Evolutionary conservation across 2,113 vertebrate species (phyloP).

Genomic region (Neoarius graeffei): DNA sequence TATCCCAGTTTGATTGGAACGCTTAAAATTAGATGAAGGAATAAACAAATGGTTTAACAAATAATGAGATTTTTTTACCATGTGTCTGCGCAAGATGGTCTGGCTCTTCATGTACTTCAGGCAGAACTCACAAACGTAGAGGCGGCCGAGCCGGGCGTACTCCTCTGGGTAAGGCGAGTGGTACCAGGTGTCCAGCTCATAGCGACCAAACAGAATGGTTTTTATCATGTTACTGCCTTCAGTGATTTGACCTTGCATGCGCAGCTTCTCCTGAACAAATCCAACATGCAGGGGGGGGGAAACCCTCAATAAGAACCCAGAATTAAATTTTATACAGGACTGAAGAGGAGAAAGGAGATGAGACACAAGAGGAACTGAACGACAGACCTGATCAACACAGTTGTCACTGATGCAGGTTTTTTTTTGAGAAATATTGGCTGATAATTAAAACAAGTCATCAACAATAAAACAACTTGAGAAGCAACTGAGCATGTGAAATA

Average conservation of each 20-base stretch:
- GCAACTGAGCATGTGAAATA: not conserved
- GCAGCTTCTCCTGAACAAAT: constrained; percentile 84
- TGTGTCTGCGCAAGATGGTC: constrained; percentile 94
- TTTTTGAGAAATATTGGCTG: not conserved
- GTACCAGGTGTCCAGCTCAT: constrained; percentile 98
- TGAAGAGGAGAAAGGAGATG: not conserved
- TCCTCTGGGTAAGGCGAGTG: constrained; percentile 98
- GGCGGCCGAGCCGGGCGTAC: constrained; percentile 91
- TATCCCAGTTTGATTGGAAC: not conserved
- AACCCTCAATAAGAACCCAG: not conserved
- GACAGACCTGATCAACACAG: not conserved
- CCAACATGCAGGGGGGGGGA: not conserved
- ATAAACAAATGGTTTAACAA: not conserved
- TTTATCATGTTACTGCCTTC: constrained; percentile 99
- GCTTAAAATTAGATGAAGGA: not conserved
- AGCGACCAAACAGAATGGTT: constrained; percentile 96
- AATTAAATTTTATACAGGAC: not conserved
- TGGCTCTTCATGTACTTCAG: constrained; percentile 99
- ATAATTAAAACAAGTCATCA: too few relatives aligned
- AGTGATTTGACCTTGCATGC: constrained; percentile 95
- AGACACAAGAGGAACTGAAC: not conserved
- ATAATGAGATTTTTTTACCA: constrained; percentile 71
- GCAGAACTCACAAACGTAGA: constrained; percentile 98
- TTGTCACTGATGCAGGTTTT: not conserved
- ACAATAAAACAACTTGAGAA: not conserved